A percentile compares a stretch with the other conserved stretches of the same genome.
phyloP scores from a whole-genome alignment of 2,888 invertebrate genomes.

The Anorthoa munda region DNA sequence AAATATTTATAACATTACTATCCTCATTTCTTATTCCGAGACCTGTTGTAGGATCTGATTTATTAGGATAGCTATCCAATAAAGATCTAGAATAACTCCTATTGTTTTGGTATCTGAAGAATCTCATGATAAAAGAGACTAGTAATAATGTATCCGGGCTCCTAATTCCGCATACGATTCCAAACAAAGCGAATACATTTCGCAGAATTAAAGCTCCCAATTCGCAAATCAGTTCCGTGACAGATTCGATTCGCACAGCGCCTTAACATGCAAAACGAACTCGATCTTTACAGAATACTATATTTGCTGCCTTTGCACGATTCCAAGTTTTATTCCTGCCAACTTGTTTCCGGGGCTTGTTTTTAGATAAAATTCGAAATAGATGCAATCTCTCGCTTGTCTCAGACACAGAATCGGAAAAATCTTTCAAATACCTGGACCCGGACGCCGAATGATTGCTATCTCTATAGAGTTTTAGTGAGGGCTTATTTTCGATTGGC shows the following conservation, averaged over 20 bases:
- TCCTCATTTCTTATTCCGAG: conserved; percentile 32
- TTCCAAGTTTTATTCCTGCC: conserved; percentile 74
- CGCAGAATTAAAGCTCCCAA: conserved; percentile 50
- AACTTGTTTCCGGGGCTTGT: conserved; percentile 74
- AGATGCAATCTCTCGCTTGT: conserved; percentile 81
- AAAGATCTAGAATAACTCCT: conserved; percentile 30
- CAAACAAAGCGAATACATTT: conserved; percentile 24
- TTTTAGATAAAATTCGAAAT: conserved; percentile 82
- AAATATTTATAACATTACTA: conserved; percentile 32
- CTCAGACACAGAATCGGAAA: conserved; percentile 72
- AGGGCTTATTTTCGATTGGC: conserved; percentile 67
- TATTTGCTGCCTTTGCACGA: conserved; percentile 68
- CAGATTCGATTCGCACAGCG: conserved; percentile 66
- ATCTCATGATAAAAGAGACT: conserved; percentile 17
- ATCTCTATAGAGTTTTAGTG: conserved; percentile 61
- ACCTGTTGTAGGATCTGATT: conserved; percentile 45
- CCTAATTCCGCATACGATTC: conserved; percentile 6
- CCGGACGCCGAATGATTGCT: conserved; percentile 51
- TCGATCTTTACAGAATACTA: conserved; percentile 62
- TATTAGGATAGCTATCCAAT: conserved; percentile 38
- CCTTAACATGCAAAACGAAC: conserved; percentile 76
- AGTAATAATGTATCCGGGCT: conserved; percentile 2
- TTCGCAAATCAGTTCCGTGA: conserved; percentile 58
- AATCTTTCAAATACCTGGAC: conserved; percentile 74
- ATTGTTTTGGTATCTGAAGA: conserved; percentile 20